phyloP scores from a whole-genome alignment of 2,113 vertebrate genomes.

The Pelusios castaneus region DNA sequence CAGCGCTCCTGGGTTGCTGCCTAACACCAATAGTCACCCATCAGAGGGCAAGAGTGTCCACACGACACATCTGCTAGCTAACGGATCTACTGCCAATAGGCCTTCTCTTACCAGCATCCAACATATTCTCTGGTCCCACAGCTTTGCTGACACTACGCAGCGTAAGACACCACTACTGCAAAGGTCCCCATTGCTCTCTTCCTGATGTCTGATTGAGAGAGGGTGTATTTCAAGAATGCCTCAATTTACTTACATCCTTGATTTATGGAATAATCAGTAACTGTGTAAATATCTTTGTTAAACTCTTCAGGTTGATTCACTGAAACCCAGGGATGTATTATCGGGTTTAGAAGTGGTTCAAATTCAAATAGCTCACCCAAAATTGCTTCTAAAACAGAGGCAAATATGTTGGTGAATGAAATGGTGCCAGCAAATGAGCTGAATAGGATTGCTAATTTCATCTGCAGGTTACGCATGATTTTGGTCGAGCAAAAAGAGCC shows the following conservation, averaged over 20 bases:
- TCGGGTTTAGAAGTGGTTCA: neutral
- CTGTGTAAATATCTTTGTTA: neutral
- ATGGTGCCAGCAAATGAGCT: neutral
- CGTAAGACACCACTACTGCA: neutral
- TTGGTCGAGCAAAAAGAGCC: neutral
- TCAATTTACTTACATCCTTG: neutral
- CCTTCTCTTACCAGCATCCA: too few relatives aligned
- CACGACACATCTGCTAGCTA: too few relatives aligned
- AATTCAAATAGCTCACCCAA: neutral
- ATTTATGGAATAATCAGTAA: neutral
- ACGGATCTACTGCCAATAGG: too few relatives aligned
- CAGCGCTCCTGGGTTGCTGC: neutral
- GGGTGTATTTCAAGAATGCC: too few relatives aligned
- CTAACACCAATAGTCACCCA: too few relatives aligned
- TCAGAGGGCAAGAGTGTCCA: too few relatives aligned
- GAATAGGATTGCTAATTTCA: neutral
- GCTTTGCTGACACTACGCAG: neutral
- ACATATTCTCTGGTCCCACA: neutral
- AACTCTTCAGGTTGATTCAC: neutral
- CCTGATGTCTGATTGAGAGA: neutral
- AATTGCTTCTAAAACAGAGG: neutral
- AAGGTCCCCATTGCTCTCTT: neutral
- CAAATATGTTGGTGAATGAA: neutral
- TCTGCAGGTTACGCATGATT: neutral
- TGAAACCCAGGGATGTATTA: neutral